These are phyloP conservation scores for Lycaon pictus DNA, from an alignment of 2,113 vertebrate species.

Conservation along the genomic window DNA sequence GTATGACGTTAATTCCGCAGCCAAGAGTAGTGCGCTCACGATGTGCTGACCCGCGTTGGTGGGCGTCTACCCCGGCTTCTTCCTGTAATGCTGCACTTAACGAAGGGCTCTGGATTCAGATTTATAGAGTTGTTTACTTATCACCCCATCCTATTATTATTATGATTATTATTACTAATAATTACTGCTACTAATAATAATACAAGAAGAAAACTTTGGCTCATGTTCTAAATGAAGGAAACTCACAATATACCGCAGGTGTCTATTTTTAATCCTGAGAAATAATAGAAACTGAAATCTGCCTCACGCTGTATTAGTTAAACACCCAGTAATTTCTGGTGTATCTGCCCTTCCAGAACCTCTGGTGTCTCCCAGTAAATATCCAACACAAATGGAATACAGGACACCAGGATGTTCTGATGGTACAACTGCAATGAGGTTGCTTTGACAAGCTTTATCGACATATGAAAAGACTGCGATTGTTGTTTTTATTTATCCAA, in stretches of 20 bases:
- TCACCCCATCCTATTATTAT: background rate
- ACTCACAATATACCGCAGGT: background rate
- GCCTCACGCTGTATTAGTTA: background rate
- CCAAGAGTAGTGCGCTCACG: background rate
- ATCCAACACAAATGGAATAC: background rate
- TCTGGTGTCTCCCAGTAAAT: background rate
- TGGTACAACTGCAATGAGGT: background rate
- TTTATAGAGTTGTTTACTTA: background rate
- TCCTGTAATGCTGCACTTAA: background rate
- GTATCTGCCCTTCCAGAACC: background rate
- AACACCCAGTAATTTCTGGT: background rate
- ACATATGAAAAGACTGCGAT: background rate
- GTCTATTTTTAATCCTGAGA: slow-evolving; percentile 23
- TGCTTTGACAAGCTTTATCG: background rate
- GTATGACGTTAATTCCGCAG: background rate
- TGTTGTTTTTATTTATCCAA: background rate
- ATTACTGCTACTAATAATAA: background rate
- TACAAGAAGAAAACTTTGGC: background rate
- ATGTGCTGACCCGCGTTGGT: background rate
- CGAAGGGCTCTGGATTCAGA: slow-evolving; percentile 17
- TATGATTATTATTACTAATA: background rate
- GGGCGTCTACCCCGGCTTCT: background rate
- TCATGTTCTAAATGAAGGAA: background rate
- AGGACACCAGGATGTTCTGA: background rate
- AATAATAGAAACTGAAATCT: background rate